phyloP scores from a whole-genome alignment of 2,888 invertebrate species.

The Apotomis betuletana region DNA sequence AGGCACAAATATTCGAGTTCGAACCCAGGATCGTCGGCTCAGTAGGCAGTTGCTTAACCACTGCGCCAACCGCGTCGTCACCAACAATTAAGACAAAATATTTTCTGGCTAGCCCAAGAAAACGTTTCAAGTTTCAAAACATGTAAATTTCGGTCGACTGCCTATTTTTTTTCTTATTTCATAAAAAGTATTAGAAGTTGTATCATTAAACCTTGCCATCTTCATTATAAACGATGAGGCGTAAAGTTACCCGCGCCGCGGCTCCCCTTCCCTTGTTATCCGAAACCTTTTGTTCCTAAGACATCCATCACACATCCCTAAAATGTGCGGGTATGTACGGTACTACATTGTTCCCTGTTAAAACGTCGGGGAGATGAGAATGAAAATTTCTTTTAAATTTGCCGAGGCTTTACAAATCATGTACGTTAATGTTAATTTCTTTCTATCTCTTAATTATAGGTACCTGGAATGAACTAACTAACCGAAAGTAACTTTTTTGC shows the following conservation, averaged over 20 bases:
- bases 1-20: too few species aligned
- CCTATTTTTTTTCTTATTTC: not conserved
- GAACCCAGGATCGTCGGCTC: too few species aligned
- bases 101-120: too few species aligned
- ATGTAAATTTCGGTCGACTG: not conserved
- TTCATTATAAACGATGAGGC: constrained; percentile 36
- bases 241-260: constrained; percentile 12
- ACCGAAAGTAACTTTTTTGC: too few species aligned
- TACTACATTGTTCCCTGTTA: constrained; percentile 22
- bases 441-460: too few species aligned
- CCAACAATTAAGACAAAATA: too few species aligned
- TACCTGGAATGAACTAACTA: too few species aligned
- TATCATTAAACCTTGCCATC: constrained; percentile 19
- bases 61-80: too few species aligned
- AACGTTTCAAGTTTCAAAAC: too few species aligned
- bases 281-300: constrained; percentile 32
- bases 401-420: not conserved
- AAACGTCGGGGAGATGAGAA: not conserved
- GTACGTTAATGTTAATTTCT: too few species aligned
- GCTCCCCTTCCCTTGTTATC: constrained; percentile 24
- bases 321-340: constrained; percentile 5
- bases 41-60: too few species aligned
- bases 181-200: not conserved
- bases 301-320: constrained; percentile 33
- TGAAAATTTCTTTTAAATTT: too few species aligned